Evolutionary conservation across 1,140 invertebrate species (phyloP), one percentile per base, ranked within the genome.

Genomic region (Pentalonia nigronervosa): DNA sequence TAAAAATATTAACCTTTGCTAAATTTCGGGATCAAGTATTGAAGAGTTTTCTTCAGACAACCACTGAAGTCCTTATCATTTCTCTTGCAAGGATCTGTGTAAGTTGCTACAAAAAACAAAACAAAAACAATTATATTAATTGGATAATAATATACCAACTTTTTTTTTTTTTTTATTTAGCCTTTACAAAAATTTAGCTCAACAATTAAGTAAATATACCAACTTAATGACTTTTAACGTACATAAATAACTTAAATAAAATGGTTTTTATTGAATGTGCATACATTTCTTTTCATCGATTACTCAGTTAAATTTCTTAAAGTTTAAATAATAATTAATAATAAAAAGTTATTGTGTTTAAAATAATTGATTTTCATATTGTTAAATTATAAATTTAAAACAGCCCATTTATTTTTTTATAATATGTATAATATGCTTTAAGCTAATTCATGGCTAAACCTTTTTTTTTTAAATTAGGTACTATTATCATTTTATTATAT

Each of bases 1-100:
- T 41, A 53, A 41, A 7, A 14, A 41, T 41, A 14, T 53, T 90
- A 93, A 94, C 94, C 94, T 91, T 94, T 94, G 45, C 91, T 92
- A 23, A 94, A 94, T 83, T 94, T 94, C 9, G 94, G 94, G 25
- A 94, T 94, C 23, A 94, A 90, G 1, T 93, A 88, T 94, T 94
- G 94, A 41, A 94, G 81, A 20, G 94, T 94, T 53, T 93, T 94
- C 50, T 94, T 94, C 36, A 94, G 50, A 56, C 94, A 94, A 0
- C 88, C 93, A 56, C 94, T 94, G 88, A 94, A 94, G 56, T 94
- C 93, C 25, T 94, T 94, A 34, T 88, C 93, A 60, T 94, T 94
- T 87, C 94, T 94, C 60, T 92, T 91, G 41, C 94, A 94, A 50
- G 94, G 94, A n/a, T 94, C 94, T 0, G 94, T 91, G 84, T 94